phyloP scores from a whole-genome alignment of 2,888 invertebrate genomes.

The Eupithecia exiguata region DNA sequence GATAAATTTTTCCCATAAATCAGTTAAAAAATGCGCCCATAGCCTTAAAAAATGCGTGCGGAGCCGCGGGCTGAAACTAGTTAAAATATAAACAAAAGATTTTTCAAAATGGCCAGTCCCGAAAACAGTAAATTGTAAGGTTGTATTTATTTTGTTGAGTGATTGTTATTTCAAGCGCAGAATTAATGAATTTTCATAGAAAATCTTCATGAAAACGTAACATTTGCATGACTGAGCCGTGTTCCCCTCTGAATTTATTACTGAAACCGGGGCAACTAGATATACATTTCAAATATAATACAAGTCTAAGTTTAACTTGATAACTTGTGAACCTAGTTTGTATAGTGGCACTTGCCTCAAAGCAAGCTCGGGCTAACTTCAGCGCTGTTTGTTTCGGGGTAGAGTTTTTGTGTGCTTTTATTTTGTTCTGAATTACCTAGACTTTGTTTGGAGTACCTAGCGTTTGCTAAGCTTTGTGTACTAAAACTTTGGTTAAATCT shows the following conservation, averaged over 20 bases:
- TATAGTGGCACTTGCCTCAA: conserved; percentile 12
- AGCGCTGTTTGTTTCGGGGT: conserved; percentile 27
- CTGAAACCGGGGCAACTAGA: conserved; percentile 38
- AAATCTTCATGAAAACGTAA: conserved; percentile 20
- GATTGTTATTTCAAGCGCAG: conserved; percentile 3
- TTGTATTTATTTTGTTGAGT: conserved; percentile 3
- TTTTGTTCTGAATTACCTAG: conserved; percentile 4
- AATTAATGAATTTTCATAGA: conserved; percentile 25
- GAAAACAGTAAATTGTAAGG: background rate
- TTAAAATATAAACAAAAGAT: background rate
- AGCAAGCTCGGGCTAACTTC: conserved; percentile 23
- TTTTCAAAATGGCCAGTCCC: background rate
- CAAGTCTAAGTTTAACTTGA: conserved; percentile 37
- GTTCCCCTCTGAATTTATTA: conserved; percentile 23
- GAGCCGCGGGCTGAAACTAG: too few relatives aligned
- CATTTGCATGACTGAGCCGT: conserved; percentile 32
- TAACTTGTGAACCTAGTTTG: conserved; percentile 41
- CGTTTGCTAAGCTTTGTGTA: background rate
- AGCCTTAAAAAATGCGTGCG: too few relatives aligned
- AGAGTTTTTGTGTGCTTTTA: conserved; percentile 15
- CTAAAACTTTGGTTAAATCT: background rate
- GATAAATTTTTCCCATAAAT: too few relatives aligned
- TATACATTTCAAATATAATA: conserved; percentile 50
- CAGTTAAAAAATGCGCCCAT: too few relatives aligned
- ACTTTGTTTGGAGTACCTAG: conserved; percentile 1